Evolutionary conservation across 1,140 invertebrate species (phyloP).

Genomic region (Drosophila elegans): DNA sequence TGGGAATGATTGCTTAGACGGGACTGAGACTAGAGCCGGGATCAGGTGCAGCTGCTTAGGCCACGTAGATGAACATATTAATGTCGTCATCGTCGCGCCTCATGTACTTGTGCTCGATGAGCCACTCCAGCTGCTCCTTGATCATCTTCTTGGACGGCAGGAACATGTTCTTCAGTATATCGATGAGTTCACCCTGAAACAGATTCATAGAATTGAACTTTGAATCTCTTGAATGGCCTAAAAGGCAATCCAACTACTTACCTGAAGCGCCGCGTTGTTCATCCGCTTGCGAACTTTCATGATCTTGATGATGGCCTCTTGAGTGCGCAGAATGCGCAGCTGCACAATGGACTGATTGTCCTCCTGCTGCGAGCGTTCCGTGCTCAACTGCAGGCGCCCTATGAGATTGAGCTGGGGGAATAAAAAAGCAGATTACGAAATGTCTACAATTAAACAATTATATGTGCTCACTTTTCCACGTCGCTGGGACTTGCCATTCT

Average conservation of each 20-base stretch:
- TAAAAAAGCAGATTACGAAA: background rate
- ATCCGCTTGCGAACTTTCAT: slow-evolving; percentile 98
- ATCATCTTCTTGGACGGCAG: slow-evolving; percentile 99
- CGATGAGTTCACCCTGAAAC: slow-evolving; percentile 94
- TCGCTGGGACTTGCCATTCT: slow-evolving; percentile 97
- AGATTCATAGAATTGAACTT: background rate
- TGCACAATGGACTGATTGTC: slow-evolving; percentile 99
- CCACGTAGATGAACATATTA: slow-evolving; percentile 99
- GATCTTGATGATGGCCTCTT: slow-evolving; percentile 99
- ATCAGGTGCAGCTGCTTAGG: slow-evolving; percentile 86
- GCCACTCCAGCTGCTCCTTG: slow-evolving; percentile 99
- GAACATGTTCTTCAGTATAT: slow-evolving; percentile 99
- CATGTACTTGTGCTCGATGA: slow-evolving; percentile 99
- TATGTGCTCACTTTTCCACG: slow-evolving; percentile 91
- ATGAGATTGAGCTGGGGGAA: slow-evolving; percentile 91
- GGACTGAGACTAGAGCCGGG: slow-evolving; percentile 41
- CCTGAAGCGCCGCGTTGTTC: slow-evolving; percentile 96
- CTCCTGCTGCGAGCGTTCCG: slow-evolving; percentile 97
- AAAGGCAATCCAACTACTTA: slow-evolving; percentile 35
- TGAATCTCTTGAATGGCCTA: background rate
- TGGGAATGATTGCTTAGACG: slow-evolving; percentile 44
- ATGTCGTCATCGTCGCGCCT: slow-evolving; percentile 98
- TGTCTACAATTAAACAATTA: background rate
- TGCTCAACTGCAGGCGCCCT: slow-evolving; percentile 96
- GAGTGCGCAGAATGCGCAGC: slow-evolving; percentile 94